Evolutionary conservation across 1,140 invertebrate species (phyloP), one percentile per base, ranked within the genome.

Genomic region (Heliothis virescens): DNA sequence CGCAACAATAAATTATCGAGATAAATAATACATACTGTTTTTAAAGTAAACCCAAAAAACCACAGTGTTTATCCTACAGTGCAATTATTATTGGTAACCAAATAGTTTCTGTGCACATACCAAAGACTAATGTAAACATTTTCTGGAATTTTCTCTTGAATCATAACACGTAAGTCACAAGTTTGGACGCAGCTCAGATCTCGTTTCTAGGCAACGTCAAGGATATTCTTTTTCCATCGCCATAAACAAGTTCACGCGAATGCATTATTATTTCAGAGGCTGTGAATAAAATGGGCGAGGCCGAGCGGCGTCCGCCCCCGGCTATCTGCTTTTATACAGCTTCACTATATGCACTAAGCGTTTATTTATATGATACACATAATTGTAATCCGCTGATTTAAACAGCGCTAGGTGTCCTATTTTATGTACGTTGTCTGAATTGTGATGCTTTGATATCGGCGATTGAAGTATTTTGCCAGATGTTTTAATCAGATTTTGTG

Each of bases 261-360:
- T 76, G 60, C 59, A 76, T 53, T 76, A 75, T 75, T 75, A 76
- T 76, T 76, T 76, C 60, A 76, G 74, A 53, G 48, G 74, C 65
- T 63, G 60, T 16, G 10, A 65, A 63, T 76, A 65, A 76, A 76
- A 65, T 76, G 60, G 60, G 0, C 47, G 60, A 76, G 74, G 74
- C n/a, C 60, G 9, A 3, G 18, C 26, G 7, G 69, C 69, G 50
- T 53, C 12, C 59, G 18, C 73, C 73, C 12, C 48, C 59, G 60
- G 21, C 26, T 55, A 41, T 26, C 26, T 57, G 5, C 15, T 34
- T 41, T 72, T 21, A 57, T 57, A 41, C n/a, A 26, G 26, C 52
- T 72, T 55, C 34, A 13, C 53, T 57, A 41, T 11, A 57, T 57
- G 18, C 10, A 34, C 3, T 7, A 52, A 26, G 0, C 9, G 13